Conservation (phyloP, 2,113 vertebrate genomes). For the Recurvirostra avosetta region DNA sequence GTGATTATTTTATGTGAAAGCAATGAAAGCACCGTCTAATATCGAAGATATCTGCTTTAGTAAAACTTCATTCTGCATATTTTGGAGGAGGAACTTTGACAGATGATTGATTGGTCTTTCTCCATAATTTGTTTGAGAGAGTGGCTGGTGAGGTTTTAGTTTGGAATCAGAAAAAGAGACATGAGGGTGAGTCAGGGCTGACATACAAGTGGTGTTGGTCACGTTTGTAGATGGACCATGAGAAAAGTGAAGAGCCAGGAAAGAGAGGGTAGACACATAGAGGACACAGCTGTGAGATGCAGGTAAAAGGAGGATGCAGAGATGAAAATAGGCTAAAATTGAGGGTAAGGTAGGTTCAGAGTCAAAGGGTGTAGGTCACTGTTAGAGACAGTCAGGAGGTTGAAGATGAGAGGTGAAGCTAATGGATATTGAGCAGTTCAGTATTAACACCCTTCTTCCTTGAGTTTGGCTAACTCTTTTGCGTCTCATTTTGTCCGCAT, state of each 20-base stretch:
- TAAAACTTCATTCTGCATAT: neutral
- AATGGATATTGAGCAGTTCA: neutral
- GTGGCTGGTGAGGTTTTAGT: neutral
- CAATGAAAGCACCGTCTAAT: neutral
- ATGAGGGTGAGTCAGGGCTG: neutral
- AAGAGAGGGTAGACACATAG: neutral
- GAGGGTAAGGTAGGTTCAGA: neutral
- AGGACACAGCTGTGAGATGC: neutral
- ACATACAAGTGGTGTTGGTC: too few relatives aligned
- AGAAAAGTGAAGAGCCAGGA: neutral
- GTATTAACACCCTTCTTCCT: neutral
- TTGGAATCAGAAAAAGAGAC: neutral
- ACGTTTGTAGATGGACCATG: neutral
- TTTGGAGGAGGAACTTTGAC: neutral
- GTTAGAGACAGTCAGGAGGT: neutral
- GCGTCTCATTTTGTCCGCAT: neutral
- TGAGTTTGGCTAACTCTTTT: neutral
- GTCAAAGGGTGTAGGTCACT: neutral
- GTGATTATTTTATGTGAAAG: neutral
- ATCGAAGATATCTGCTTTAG: neutral
- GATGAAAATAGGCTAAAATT: neutral
- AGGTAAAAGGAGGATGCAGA: neutral
- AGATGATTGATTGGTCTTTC: neutral
- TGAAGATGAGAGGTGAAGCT: neutral
- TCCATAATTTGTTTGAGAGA: neutral